These are phyloP conservation scores for Acrobasis consociella DNA, from an alignment of 2,888 invertebrate species.

Conservation along the genomic window DNA sequence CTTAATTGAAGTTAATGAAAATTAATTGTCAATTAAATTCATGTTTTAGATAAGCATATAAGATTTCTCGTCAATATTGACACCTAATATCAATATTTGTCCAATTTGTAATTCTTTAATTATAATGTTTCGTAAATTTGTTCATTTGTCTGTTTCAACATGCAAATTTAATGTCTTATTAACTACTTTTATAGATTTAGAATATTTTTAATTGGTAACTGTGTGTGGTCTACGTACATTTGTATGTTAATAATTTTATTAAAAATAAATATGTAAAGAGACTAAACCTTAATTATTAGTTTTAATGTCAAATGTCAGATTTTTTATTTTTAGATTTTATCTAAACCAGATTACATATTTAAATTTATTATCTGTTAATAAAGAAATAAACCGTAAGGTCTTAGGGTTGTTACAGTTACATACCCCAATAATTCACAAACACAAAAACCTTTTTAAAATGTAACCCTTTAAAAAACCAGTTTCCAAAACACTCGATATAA, in stretches of 20 bases:
- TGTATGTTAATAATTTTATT: conserved; percentile 28
- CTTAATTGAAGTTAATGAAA: conserved; percentile 7
- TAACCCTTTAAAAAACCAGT: conserved; percentile 8
- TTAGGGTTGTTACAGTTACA: conserved; percentile 13
- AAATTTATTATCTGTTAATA: conserved; percentile 10
- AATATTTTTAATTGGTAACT: conserved; percentile 26
- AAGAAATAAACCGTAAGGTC: background rate
- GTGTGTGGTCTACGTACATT: conserved; percentile 30
- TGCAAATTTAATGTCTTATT: conserved; percentile 26
- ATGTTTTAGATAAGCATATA: background rate
- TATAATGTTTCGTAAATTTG: conserved; percentile 22
- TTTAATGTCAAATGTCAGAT: background rate
- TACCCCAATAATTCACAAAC: conserved; percentile 17
- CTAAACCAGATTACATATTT: conserved; percentile 6
- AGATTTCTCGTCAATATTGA: background rate
- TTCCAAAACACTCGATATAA: conserved; percentile 9
- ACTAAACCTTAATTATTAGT: background rate
- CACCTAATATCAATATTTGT: conserved; percentile 12
- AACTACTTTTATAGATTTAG: conserved; percentile 21
- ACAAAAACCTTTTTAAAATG: background rate
- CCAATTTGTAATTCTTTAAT: background rate
- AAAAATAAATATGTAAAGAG: conserved; percentile 13
- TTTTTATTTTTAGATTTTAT: background rate
- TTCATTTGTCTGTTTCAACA: conserved; percentile 15
- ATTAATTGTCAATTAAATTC: background rate